Base-by-base conservation (phyloP, 2,113 vertebrate genomes). In the Vireo altiloquus region DNA sequence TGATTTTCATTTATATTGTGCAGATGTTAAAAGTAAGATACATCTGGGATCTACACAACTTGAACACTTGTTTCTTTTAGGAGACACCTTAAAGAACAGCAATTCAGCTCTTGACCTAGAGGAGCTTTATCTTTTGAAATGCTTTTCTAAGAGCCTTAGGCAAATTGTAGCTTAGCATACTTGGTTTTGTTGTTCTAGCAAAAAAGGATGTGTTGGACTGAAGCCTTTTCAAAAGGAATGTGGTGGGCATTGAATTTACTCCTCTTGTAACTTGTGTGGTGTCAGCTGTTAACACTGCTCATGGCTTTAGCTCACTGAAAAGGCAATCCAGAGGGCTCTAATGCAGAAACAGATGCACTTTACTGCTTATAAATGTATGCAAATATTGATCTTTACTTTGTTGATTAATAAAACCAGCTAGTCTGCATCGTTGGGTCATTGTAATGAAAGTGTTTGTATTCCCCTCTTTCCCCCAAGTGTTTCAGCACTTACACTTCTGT, bases 1-100 rank as follows among this genome's bases (percentile, higher is more conserved):
- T 49, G 56, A 95, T 96, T 95, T 96, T 94, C 59, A 69, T 88
- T 95, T 97, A 22, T 92, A 70, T 89, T 97, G 88, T 87, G 89
- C 74, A 90, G 83, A 86, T 91, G 54, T 87, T 92, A 94, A 94
- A 94, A 95, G 77, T 59, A 80, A 91, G 82, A 81, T 93, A 65
- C 68, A 46, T 91, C 70, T 76, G 86, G 77, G 77, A 89, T 78
- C 70, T 78, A 65, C 95, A 74, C 63, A 54, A 89, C 33, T 89
- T 60, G 74, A 93, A 75, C 56, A 85, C 84, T 94, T 74, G n/a
- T 83, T 87, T 88, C 89, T 95, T 94, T 89, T n/a, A 69, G 92
- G 89, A 94, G 82, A 78, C 49, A 57, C 80, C 89, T 90, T 91
- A 87, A 96, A 91, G 76, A 96, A 46, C 87, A 94, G 57, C 54